phyloP scores from a whole-genome alignment of 2,113 vertebrate genomes.

The Pseudopipra pipra region DNA sequence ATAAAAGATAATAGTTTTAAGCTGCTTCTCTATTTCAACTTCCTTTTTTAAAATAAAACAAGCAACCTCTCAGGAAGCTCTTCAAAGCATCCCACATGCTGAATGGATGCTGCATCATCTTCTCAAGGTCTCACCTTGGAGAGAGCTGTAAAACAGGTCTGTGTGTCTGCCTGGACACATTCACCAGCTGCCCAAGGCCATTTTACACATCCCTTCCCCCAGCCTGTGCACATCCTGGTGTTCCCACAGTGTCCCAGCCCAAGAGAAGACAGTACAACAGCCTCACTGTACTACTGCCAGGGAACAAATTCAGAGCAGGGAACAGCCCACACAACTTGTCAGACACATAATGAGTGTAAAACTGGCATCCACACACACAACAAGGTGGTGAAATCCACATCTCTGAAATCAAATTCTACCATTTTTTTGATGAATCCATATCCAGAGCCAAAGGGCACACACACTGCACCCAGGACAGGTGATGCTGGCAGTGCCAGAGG shows the following conservation, averaged over 20 bases:
- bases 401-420: neutral
- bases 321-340: neutral
- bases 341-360: neutral
- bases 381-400: neutral
- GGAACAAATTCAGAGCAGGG: neutral
- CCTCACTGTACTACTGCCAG: neutral
- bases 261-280: neutral
- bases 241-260: neutral
- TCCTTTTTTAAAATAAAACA: neutral
- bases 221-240: neutral
- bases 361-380: neutral
- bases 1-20: neutral
- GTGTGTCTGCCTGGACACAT: neutral
- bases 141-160: neutral
- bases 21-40: neutral
- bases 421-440: neutral
- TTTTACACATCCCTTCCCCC: neutral
- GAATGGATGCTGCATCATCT: neutral
- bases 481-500: fast-evolving
- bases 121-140: neutral
- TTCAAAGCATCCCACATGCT: neutral
- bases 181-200: neutral
- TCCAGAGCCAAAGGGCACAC: neutral
- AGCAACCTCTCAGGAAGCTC: neutral
- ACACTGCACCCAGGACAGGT: neutral